Percentiles rank a stretch among this genome's conserved stretches.
These are phyloP conservation scores for Vespertilio murinus DNA, from an alignment of 2,797 vertebrate species.

Conservation along the genomic window DNA sequence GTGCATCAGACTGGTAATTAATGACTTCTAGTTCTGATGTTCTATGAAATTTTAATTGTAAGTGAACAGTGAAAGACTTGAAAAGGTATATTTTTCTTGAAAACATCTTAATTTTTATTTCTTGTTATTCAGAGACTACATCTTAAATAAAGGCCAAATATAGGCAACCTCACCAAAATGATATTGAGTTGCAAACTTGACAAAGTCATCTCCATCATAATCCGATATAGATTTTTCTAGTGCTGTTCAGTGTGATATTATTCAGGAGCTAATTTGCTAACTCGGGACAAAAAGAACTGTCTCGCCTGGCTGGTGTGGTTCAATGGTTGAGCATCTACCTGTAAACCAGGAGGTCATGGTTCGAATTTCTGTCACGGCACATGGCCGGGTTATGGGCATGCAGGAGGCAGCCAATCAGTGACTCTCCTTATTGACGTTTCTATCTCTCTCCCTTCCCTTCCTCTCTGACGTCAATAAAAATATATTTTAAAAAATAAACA, in stretches of 20 bases:
- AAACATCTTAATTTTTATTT: slow-evolving; percentile 5
- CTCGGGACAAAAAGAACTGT: background rate
- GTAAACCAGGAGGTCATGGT: too few relatives aligned
- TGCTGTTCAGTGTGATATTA: background rate
- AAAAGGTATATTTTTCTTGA: background rate
- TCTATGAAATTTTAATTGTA: slow-evolving; percentile 7
- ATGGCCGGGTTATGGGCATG: too few relatives aligned
- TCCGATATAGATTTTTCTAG: background rate
- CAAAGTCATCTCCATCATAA: background rate
- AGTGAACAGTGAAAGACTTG: slow-evolving; percentile 2
- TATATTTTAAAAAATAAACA: too few relatives aligned
- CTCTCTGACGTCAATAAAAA: too few relatives aligned
- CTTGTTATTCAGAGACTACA: slow-evolving; percentile 7
- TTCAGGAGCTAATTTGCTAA: slow-evolving; percentile 1
- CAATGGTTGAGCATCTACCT: too few relatives aligned
- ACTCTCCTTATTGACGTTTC: too few relatives aligned
- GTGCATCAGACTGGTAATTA: background rate
- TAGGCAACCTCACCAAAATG: slow-evolving; percentile 16
- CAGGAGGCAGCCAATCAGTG: too few relatives aligned
- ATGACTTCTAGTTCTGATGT: background rate
- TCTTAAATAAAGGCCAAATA: slow-evolving; percentile 1
- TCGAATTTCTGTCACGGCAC: too few relatives aligned
- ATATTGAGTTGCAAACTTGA: slow-evolving; percentile 19
- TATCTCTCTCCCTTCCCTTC: too few relatives aligned
- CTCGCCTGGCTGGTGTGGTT: too few relatives aligned